These are phyloP conservation scores for Peromyscus leucopus DNA, from an alignment of 2,113 vertebrate genomes.

Conservation along the genomic window DNA sequence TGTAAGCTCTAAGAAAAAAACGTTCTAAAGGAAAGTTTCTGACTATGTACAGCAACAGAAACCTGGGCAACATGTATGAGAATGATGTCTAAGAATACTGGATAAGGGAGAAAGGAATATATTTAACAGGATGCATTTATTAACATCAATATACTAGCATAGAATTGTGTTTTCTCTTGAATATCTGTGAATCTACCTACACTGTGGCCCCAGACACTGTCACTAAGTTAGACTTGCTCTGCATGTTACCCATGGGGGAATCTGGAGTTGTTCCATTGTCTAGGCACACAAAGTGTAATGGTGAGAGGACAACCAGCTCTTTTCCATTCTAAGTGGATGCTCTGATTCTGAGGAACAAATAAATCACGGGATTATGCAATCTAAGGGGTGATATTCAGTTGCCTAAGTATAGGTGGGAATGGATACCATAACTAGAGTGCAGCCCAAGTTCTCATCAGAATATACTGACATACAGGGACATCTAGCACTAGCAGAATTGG, in stretches of 20 bases:
- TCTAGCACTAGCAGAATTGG: neutral
- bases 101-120: neutral
- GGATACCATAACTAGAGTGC: neutral
- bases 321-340: neutral
- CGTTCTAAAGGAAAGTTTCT: neutral
- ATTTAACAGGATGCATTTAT: neutral
- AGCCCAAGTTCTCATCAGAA: neutral
- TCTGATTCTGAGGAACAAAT: neutral
- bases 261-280: neutral
- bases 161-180: neutral
- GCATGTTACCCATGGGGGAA: neutral
- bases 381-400: neutral
- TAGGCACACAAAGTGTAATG: neutral
- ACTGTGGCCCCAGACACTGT: neutral
- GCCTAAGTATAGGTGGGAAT: neutral
- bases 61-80: neutral
- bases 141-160: neutral
- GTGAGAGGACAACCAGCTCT: neutral
- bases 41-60: neutral
- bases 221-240: neutral
- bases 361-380: too few relatives aligned
- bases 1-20: neutral
- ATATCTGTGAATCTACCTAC: neutral
- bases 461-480: neutral
- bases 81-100: neutral